Evolutionary conservation across 37 sponge, comb jelly and placozoan genomes (phyloP).

Genomic region (Trichoplax adhaerens): DNA sequence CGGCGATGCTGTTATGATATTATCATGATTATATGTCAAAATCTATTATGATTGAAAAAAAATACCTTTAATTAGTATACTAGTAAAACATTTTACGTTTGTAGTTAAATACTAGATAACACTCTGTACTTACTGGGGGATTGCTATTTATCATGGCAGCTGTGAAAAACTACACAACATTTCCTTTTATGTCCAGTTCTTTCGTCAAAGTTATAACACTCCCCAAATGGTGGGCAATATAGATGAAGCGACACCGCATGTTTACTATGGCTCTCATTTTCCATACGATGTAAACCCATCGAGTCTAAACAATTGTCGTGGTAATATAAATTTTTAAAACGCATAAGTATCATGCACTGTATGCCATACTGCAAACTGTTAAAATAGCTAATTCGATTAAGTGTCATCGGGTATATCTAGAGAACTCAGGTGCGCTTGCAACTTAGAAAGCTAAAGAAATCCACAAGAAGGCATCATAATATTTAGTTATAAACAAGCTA

Average conservation of each 20-base stretch:
- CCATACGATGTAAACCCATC: conserved; percentile 76
- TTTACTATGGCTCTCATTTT: conserved; percentile 71
- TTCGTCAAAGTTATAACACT: conserved; percentile 58
- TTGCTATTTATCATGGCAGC: too few relatives aligned
- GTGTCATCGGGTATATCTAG: not conserved
- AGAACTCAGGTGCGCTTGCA: not conserved
- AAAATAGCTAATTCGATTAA: too few relatives aligned
- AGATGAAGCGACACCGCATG: conserved; percentile 70
- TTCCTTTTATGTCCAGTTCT: conserved; percentile 30
- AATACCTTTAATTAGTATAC: too few relatives aligned
- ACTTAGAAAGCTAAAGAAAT: not conserved
- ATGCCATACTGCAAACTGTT: too few relatives aligned
- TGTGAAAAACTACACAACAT: conserved; percentile 40
- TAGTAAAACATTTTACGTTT: too few relatives aligned
- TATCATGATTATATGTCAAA: too few relatives aligned
- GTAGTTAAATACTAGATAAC: too few relatives aligned
- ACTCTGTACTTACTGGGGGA: too few relatives aligned
- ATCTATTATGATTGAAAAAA: too few relatives aligned
- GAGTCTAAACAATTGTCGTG: conserved; percentile 21
- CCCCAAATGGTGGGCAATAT: conserved; percentile 66
- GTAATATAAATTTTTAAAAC: too few relatives aligned
- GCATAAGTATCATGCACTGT: too few relatives aligned
- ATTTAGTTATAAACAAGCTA: not conserved
- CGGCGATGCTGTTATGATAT: too few relatives aligned
- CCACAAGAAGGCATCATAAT: not conserved